Evolutionary conservation across 2,113 vertebrate species (phyloP).

Genomic region (Choloepus hoffmanni): DNA sequence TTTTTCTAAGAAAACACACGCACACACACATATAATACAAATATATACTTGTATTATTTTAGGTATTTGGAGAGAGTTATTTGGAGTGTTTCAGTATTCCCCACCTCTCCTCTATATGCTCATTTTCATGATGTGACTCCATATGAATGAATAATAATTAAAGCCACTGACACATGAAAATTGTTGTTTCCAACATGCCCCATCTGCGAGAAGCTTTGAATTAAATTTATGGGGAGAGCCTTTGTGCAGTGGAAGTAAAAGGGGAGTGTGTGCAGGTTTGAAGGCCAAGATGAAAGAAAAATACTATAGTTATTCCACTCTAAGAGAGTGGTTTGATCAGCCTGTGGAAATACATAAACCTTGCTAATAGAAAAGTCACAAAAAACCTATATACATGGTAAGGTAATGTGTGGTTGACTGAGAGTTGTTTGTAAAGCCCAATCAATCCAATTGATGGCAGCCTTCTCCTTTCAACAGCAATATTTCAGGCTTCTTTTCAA

Average conservation of each 20-base stretch:
- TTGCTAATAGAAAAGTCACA: not conserved
- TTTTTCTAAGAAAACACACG: conserved; percentile 9
- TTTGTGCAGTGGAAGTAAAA: not conserved
- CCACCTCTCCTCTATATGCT: not conserved
- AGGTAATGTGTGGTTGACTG: not conserved
- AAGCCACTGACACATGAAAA: not conserved
- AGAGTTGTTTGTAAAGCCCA: conserved; percentile 52
- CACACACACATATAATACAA: too few relatives aligned
- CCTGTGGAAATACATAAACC: not conserved
- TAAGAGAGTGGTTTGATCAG: not conserved
- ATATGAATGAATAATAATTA: not conserved
- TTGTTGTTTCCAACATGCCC: not conserved
- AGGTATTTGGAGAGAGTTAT: not conserved
- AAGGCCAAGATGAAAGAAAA: not conserved
- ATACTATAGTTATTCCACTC: not conserved
- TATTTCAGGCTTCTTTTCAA: conserved; percentile 35
- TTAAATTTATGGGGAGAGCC: not conserved
- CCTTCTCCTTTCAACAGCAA: conserved; percentile 54
- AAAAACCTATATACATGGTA: not conserved
- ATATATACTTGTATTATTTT: not conserved
- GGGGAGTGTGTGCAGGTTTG: not conserved
- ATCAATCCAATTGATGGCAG: conserved; percentile 35
- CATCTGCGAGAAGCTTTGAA: not conserved
- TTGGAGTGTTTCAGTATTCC: not conserved
- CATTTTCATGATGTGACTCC: not conserved